Evolutionary conservation across 2,797 vertebrate species (phyloP), one percentile per base, ranked within the genome.

Genomic region (Bovichtus diacanthus): DNA sequence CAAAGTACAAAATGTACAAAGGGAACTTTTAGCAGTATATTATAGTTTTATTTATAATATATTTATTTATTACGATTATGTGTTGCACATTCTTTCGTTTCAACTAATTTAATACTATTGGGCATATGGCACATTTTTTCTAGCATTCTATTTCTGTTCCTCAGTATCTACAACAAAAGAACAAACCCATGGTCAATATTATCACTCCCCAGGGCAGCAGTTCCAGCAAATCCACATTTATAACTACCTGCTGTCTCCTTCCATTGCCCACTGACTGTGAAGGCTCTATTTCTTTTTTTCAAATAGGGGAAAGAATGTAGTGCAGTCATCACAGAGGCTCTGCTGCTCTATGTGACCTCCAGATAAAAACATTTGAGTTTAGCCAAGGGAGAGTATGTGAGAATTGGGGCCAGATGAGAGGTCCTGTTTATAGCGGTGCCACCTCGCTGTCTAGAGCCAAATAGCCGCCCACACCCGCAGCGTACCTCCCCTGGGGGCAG

Each of bases 351-450:
- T 43, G 36, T 75, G 78, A 87, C 78, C 82, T 81, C 21, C 51
- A 47, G 56, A 89, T 86, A 74, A 81, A 84, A 86, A 68, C 6
- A 3, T 70, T 76, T 73, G 63, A 78, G 65, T 69, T 66, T 55
- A 81, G 79, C 83, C 53, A 51, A 62, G 56, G 76, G 72, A 83
- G 70, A 78, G 58, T 79, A 83, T 70, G 76, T 85, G 77, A 83
- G 86, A 83, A 87, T 56, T 58, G 80, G 84, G 90, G 88, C 82
- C 84, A 79, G 70, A 81, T 75, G 85, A 90, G 78, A 88, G 84
- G 87, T 90, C 87, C 70, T 78, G 76, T 92, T 92, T 91, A 87
- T 80, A 86, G 66, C 71, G 4, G 51, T 70, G 86, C 91, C 84
- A 82, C 90, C 80, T 76, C 72, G 49, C 83, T 85, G 81, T 89